Evolutionary conservation across 2,797 vertebrate species (phyloP), one percentile per base, ranked within the genome.

Genomic region (Sphenopsis melanotis): DNA sequence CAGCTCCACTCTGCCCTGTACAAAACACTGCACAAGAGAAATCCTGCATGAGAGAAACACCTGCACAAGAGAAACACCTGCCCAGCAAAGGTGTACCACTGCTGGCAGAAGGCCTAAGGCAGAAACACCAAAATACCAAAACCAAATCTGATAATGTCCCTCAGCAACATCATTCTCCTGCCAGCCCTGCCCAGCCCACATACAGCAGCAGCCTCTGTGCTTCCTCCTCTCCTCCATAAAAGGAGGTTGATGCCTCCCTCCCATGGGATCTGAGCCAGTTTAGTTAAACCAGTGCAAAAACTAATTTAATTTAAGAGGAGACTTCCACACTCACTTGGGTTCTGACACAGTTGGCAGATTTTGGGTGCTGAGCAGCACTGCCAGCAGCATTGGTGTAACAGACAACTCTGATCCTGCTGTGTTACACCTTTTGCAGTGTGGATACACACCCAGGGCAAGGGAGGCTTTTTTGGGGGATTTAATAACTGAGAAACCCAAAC

Each of bases 351-450:
- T 49, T 20, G 64, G 79, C 30, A 52, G 44, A 7, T 6, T 26
- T 10, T 3, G 39, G 19, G 64, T 2, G 79, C 56, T 37, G 75
- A 68, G 60, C 20, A 53, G 60, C 34, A 17, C 56, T 12, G 53
- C 47, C 47, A 4, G 0, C 6, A 70, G 50, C 92, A 42, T 0
- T 41, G 19, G 37, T 1, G 53, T 55, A 44, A 24, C 20, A 42
- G 36, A 32, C 17, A 26, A 0, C 78, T 23, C 12, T 2, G 22
- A 13, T 36, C 47, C 70, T 16, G 2, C 32, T 2, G 36, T 1
- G 9, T 4, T 18, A 2, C 8, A n/a, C 12, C 50, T 69, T 20
- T 6, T 9, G 26, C 29, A 20, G 60, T 0, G 12, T 0, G 16
- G 60, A 24, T 36, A 27, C 68, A 36, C 1, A 8, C 24, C 32